Percentiles rank a stretch among this genome's conserved stretches.
phyloP scores from a whole-genome alignment of 1,140 invertebrate species.

The Eriosoma lanigerum region DNA sequence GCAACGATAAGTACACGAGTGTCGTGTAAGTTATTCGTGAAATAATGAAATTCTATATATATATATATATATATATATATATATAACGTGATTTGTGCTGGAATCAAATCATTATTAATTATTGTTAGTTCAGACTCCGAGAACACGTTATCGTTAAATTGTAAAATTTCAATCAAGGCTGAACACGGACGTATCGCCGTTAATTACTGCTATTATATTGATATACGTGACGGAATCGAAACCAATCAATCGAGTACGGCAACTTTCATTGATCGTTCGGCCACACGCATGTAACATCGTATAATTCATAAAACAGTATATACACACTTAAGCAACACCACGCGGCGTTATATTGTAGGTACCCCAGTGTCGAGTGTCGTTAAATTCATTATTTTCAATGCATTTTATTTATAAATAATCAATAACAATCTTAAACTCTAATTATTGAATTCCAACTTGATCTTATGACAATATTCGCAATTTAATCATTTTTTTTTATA shows the following conservation, averaged over 20 bases:
- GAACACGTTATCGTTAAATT: too few species aligned
- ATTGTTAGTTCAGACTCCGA: too few species aligned
- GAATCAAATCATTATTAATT: background rate
- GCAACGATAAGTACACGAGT: background rate
- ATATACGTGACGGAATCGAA: conserved; percentile 43
- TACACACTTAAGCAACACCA: too few species aligned
- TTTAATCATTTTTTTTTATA: too few species aligned
- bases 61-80: background rate
- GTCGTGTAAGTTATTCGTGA: background rate
- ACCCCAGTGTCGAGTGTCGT: too few species aligned
- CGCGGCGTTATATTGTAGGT: too few species aligned
- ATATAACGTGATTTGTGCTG: background rate
- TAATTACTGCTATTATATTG: background rate
- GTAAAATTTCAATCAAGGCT: conserved; percentile 31
- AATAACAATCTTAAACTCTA: too few species aligned
- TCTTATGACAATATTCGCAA: too few species aligned
- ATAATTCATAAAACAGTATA: too few species aligned
- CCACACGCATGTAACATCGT: background rate
- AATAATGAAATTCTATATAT: background rate
- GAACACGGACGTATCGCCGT: background rate
- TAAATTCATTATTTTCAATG: too few species aligned
- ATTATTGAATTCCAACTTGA: too few species aligned
- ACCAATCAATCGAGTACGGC: conserved; percentile 3
- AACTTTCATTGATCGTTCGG: conserved; percentile 17
- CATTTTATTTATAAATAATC: too few species aligned